Evolutionary conservation across 2,797 vertebrate species (phyloP).

Genomic region (Ficedula albicollis): DNA sequence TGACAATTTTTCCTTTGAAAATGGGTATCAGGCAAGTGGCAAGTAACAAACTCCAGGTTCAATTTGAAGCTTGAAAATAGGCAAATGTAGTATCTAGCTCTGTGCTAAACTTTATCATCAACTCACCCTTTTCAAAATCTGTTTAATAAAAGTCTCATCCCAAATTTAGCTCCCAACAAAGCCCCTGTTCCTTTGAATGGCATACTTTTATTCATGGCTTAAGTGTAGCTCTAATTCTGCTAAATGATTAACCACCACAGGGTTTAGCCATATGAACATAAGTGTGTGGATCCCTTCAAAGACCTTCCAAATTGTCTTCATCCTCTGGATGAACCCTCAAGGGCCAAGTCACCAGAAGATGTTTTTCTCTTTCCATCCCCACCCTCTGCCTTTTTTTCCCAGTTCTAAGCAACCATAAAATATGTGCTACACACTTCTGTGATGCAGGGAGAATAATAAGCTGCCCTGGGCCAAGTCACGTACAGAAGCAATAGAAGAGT

Average conservation of each 20-base stretch:
- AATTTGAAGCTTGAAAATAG: not conserved
- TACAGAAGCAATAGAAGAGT: slow-evolving; percentile 37
- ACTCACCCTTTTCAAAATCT: not conserved
- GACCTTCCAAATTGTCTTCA: not conserved
- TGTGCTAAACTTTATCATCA: not conserved
- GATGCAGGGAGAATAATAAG: slow-evolving; percentile 31
- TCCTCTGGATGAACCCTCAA: not conserved
- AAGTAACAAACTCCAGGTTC: not conserved
- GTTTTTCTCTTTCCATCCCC: slow-evolving; percentile 22
- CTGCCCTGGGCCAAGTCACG: slow-evolving; percentile 36
- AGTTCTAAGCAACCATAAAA: slow-evolving; percentile 31
- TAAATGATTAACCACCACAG: not conserved
- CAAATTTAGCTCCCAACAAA: not conserved
- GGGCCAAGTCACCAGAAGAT: slow-evolving; percentile 15
- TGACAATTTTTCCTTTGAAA: not conserved
- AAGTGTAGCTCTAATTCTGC: not conserved
- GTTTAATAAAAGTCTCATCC: not conserved
- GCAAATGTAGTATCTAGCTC: not conserved
- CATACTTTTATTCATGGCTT: not conserved
- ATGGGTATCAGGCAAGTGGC: not conserved
- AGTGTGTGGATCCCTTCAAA: slow-evolving; percentile 10
- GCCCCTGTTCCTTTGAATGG: not conserved
- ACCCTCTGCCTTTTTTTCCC: slow-evolving; percentile 9
- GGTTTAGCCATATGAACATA: not conserved
- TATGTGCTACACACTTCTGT: slow-evolving; percentile 38